Evolutionary conservation across 2,888 invertebrate species (phyloP).

Genomic region (Lasioglossum lativentre): DNA sequence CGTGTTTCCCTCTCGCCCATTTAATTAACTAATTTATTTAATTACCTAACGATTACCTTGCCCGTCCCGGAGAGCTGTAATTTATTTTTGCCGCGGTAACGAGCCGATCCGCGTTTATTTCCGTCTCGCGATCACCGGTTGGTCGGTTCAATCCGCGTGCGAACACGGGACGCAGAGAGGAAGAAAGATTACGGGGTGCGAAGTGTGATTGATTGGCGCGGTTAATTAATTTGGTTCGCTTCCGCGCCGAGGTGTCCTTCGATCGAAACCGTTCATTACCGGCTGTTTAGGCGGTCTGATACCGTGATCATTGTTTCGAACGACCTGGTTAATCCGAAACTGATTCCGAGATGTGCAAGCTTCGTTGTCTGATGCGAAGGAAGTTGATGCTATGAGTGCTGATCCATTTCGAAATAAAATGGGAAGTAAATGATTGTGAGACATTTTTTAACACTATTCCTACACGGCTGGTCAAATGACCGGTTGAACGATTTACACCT

Average conservation of each 20-base stretch:
- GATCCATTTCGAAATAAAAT: too few relatives aligned
- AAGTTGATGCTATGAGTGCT: too few relatives aligned
- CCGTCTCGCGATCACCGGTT: conserved; percentile 17
- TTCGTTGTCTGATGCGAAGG: too few relatives aligned
- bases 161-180: background rate
- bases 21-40: conserved; percentile 62
- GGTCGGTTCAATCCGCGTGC: too few relatives aligned
- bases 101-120: conserved; percentile 36
- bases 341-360: too few relatives aligned
- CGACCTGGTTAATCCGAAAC: background rate
- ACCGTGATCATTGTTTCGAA: background rate
- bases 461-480: too few relatives aligned
- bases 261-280: background rate
- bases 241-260: background rate
- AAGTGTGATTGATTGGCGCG: conserved; percentile 35
- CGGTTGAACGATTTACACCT: too few relatives aligned
- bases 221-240: conserved; percentile 16
- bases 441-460: too few relatives aligned
- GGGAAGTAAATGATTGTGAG: too few relatives aligned
- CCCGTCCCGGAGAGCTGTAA: conserved; percentile 43
- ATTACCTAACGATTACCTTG: conserved; percentile 58
- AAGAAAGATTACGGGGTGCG: conserved; percentile 13
- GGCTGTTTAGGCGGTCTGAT: background rate
- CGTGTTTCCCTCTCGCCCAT: conserved; percentile 30
- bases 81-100: conserved; percentile 51